Evolutionary conservation across 2,797 vertebrate species (phyloP).

Genomic region (Sternotherus odoratus): DNA sequence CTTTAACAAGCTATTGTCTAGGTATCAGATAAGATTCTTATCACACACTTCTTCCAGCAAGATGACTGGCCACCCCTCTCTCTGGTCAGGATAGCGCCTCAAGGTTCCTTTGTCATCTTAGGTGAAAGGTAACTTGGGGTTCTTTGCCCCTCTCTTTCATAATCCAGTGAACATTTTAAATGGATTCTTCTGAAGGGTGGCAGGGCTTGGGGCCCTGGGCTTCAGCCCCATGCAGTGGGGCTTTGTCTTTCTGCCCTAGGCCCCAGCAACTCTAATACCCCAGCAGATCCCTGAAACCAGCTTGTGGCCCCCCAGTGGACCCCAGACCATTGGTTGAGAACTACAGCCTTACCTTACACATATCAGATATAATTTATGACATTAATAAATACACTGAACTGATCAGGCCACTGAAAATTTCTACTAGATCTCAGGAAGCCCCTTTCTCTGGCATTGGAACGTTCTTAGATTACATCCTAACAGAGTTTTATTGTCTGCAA

Average conservation of each 20-base stretch:
- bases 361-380: not conserved
- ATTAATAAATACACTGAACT: not conserved
- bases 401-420: not conserved
- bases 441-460: not conserved
- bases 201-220: too few relatives aligned
- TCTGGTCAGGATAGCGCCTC: not conserved
- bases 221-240: too few relatives aligned
- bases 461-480: not conserved
- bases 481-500: not conserved
- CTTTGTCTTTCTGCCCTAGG: too few relatives aligned
- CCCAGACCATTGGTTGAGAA: too few relatives aligned
- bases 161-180: not conserved
- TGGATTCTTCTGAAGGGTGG: not conserved
- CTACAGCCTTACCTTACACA: too few relatives aligned
- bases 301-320: too few relatives aligned
- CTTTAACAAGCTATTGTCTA: not conserved
- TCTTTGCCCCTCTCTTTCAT: not conserved
- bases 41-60: not conserved
- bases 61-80: not conserved
- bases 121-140: not conserved
- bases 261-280: too few relatives aligned
- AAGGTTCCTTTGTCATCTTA: not conserved
- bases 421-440: not conserved
- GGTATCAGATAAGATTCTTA: not conserved
- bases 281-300: too few relatives aligned